phyloP scores from a whole-genome alignment of 2,113 vertebrate genomes.

The Pipra filicauda region DNA sequence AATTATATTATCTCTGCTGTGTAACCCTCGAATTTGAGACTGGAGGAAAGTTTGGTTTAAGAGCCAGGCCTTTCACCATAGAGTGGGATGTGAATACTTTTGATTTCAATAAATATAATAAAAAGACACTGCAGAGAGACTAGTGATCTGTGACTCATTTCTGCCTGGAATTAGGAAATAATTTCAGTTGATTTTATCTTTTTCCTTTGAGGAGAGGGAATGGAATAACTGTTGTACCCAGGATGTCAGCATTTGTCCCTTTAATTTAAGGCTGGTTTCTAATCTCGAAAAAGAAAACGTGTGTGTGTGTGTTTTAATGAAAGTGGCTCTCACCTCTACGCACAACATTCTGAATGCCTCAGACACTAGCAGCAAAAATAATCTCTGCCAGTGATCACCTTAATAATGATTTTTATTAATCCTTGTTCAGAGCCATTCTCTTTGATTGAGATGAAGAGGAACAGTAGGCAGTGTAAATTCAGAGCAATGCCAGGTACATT shows the following conservation, averaged over 20 bases:
- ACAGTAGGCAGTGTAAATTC: slow-evolving; percentile 35
- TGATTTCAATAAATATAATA: slow-evolving; percentile 6
- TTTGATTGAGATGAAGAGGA: slow-evolving; percentile 56
- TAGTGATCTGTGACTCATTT: not conserved
- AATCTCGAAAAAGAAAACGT: not conserved
- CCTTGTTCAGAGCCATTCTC: slow-evolving; percentile 30
- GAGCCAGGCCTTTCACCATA: not conserved
- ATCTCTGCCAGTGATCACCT: slow-evolving; percentile 34
- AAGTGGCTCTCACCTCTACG: not conserved
- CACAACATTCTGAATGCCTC: not conserved
- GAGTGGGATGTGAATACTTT: not conserved
- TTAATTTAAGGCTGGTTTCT: not conserved
- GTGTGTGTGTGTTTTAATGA: not conserved
- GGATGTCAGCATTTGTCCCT: not conserved
- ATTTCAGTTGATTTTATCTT: not conserved
- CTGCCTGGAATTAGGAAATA: not conserved
- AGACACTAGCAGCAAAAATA: slow-evolving; percentile 17
- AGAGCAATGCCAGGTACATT: slow-evolving; percentile 24
- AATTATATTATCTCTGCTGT: not conserved
- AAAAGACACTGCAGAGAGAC: not conserved
- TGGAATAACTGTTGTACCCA: not conserved
- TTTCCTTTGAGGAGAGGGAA: not conserved
- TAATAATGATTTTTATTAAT: slow-evolving; percentile 54
- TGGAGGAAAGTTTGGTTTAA: not conserved
- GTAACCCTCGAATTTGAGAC: not conserved